Percentiles rank a stretch among this genome's conserved stretches.
These are phyloP conservation scores for Eristalinus sepulchralis DNA, from an alignment of 2,888 invertebrate genomes.

Conservation along the genomic window DNA sequence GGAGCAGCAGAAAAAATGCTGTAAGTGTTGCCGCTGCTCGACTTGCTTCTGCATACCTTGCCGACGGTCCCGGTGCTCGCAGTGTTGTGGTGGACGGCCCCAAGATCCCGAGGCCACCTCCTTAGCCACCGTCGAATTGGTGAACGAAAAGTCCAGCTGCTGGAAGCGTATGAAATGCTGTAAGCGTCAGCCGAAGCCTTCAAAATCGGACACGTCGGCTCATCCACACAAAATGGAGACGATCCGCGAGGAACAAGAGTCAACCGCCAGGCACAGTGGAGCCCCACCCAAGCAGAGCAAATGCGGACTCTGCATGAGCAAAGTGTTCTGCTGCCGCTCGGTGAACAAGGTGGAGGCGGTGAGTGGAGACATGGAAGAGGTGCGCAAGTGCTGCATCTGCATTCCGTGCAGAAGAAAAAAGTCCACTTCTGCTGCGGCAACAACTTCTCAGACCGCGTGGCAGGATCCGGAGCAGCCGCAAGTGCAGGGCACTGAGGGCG, in stretches of 20 bases:
- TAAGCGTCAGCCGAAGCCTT: constrained; percentile 81
- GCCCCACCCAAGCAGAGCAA: constrained; percentile 74
- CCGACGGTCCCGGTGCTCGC: constrained; percentile 78
- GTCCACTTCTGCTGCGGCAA: not conserved
- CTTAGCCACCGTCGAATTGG: constrained; percentile 76
- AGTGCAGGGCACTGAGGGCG: constrained; percentile 79
- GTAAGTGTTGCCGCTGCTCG: constrained; percentile 74
- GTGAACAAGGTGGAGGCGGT: constrained; percentile 80
- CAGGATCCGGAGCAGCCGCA: constrained; percentile 75
- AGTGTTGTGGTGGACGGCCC: constrained; percentile 76
- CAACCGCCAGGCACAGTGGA: constrained; percentile 40
- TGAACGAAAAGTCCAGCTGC: constrained; percentile 78
- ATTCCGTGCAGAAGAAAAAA: constrained; percentile 79
- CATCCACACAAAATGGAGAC: constrained; percentile 71
- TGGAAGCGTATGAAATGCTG: constrained; percentile 80
- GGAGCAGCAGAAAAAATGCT: constrained; percentile 74
- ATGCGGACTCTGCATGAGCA: constrained; percentile 79
- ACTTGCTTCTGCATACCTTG: constrained; percentile 79
- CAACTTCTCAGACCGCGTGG: constrained; percentile 75
- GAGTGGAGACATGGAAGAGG: constrained; percentile 76
- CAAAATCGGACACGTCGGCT: constrained; percentile 72
- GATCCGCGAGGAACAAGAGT: constrained; percentile 71
- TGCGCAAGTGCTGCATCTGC: constrained; percentile 79
- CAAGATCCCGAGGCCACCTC: constrained; percentile 73
- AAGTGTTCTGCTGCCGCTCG: constrained; percentile 80